A percentile compares a stretch with the other conserved stretches of the same genome.
phyloP scores from a whole-genome alignment of 2,888 invertebrate species.

The Stramonita haemastoma region DNA sequence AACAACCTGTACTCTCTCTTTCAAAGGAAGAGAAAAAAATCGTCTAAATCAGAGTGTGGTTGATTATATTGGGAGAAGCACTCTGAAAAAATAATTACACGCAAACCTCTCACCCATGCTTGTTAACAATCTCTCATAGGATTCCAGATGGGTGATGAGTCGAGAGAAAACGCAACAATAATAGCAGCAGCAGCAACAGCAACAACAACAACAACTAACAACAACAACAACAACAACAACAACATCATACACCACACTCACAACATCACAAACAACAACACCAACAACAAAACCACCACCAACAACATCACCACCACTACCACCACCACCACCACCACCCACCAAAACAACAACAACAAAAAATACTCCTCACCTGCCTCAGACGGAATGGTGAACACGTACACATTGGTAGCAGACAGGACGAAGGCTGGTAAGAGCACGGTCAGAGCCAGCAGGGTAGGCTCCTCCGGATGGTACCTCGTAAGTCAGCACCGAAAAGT shows the following conservation, averaged over 20 bases:
- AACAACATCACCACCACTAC: too few relatives aligned
- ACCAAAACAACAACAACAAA: background rate
- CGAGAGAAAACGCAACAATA: background rate
- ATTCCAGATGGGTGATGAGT: background rate
- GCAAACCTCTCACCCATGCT: background rate
- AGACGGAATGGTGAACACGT: conserved; percentile 28
- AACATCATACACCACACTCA: too few relatives aligned
- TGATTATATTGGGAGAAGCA: background rate
- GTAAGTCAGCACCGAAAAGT: background rate
- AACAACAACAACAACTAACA: background rate
- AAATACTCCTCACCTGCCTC: conserved; percentile 1
- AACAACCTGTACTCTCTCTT: too few relatives aligned
- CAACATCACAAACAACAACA: too few relatives aligned
- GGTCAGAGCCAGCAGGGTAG: conserved; percentile 5
- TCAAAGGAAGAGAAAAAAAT: too few relatives aligned
- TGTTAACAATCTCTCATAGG: background rate
- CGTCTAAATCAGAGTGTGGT: too few relatives aligned
- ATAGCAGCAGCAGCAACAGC: background rate
- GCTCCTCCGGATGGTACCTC: conserved; percentile 15
- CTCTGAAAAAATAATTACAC: background rate
- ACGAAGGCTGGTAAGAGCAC: background rate
- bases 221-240: background rate
- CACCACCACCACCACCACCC: too few relatives aligned
- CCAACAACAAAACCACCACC: background rate
- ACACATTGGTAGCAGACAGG: conserved; percentile 3